Conservation (phyloP, 2,113 vertebrate genomes). For the Apteryx owenii region DNA sequence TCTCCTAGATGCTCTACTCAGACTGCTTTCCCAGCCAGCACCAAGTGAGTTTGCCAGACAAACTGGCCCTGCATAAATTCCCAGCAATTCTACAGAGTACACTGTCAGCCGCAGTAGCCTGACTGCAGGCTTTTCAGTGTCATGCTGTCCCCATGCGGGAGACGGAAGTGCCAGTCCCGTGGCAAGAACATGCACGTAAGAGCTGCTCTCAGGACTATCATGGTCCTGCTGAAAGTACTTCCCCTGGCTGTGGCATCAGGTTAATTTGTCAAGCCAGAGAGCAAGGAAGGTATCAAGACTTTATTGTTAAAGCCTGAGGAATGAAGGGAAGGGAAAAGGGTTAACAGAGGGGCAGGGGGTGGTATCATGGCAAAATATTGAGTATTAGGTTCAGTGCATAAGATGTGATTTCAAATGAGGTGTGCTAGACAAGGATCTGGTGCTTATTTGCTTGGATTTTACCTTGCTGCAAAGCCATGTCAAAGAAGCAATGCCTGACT, state of each 20-base stretch:
- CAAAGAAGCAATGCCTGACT: neutral
- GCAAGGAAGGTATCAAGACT: neutral
- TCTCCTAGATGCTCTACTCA: neutral
- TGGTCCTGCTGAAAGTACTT: neutral
- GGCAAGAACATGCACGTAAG: accelerated
- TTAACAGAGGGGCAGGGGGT: neutral
- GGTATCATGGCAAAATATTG: neutral
- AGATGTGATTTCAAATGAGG: neutral
- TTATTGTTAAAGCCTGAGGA: neutral
- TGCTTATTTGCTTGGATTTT: neutral
- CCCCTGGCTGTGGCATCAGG: neutral
- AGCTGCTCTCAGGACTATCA: accelerated
- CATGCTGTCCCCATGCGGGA: neutral
- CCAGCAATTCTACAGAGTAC: neutral
- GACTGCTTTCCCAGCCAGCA: neutral
- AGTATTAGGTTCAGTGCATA: neutral
- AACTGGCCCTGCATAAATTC: neutral
- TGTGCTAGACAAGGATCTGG: neutral
- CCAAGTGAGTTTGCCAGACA: neutral
- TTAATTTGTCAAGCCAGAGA: neutral
- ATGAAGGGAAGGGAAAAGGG: neutral
- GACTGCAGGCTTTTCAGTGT: neutral
- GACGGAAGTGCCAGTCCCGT: neutral
- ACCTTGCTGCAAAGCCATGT: neutral
- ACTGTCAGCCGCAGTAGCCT: neutral